phyloP scores from a whole-genome alignment of 2,113 vertebrate genomes.

The Harpagus bidentatus region DNA sequence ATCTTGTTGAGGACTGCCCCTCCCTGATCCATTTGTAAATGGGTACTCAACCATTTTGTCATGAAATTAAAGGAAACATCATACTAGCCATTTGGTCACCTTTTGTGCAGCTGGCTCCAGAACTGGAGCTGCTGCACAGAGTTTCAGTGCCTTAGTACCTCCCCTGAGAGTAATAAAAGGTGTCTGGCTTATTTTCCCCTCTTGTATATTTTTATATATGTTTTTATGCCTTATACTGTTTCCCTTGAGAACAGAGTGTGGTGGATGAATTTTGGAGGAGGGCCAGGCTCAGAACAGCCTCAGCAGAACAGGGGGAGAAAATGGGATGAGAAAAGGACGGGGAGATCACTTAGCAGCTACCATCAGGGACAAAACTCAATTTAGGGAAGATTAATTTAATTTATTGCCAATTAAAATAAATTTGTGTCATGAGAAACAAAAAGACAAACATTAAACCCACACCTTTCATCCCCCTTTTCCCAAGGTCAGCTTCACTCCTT shows the following conservation, averaged over 20 bases:
- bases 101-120: neutral
- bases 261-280: neutral
- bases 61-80: neutral
- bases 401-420: neutral
- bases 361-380: neutral
- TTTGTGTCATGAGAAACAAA: neutral
- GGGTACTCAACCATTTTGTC: neutral
- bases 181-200: accelerated
- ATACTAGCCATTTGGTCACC: neutral
- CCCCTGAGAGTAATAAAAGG: neutral
- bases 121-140: neutral
- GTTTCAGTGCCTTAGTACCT: neutral
- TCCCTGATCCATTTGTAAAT: neutral
- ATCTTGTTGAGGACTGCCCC: neutral
- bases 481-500: neutral
- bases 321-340: neutral
- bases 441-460: neutral
- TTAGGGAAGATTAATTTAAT: neutral
- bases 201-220: neutral
- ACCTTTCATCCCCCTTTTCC: neutral
- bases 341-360: neutral
- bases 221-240: neutral
- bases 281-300: neutral
- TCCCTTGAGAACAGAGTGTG: neutral
- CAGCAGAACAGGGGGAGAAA: neutral